A percentile compares a stretch with the other conserved stretches of the same genome.
Conservation (phyloP, 2,797 vertebrate genomes). For the Threskiornis aethiopicus region DNA sequence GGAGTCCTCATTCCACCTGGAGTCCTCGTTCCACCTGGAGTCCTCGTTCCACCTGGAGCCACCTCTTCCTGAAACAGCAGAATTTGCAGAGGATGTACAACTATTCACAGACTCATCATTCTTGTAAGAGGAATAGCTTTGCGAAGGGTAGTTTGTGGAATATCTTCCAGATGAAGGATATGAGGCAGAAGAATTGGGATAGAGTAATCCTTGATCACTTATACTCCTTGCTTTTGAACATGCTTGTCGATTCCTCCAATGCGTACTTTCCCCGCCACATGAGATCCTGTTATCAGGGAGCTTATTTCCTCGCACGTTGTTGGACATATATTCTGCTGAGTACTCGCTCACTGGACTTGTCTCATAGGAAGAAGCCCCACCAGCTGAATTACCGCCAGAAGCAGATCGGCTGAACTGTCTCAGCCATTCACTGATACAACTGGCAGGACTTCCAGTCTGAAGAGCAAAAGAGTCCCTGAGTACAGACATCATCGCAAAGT, state of each 20-base stretch:
- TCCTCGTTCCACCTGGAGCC: background rate
- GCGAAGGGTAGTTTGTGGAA: background rate
- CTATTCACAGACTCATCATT: background rate
- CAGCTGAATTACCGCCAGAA: background rate
- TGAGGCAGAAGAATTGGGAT: background rate
- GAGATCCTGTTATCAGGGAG: background rate
- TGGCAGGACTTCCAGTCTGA: background rate
- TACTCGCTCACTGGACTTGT: background rate
- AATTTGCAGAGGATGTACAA: background rate
- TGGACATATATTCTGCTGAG: background rate
- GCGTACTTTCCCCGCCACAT: background rate
- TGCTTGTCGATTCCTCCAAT: background rate
- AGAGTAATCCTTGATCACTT: background rate
- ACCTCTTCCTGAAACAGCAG: constrained; percentile 1
- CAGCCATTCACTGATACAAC: background rate
- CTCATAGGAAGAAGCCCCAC: background rate
- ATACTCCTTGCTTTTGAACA: background rate
- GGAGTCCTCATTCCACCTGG: background rate
- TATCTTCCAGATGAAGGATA: background rate
- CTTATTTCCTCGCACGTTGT: background rate
- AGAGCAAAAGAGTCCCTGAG: background rate
- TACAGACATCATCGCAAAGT: background rate
- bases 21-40: background rate
- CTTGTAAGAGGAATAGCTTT: background rate
- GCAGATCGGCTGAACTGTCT: background rate